Percentiles rank a stretch among this genome's conserved stretches.
Conservation (phyloP, 2,888 invertebrate species). For the Nezara viridula region DNA sequence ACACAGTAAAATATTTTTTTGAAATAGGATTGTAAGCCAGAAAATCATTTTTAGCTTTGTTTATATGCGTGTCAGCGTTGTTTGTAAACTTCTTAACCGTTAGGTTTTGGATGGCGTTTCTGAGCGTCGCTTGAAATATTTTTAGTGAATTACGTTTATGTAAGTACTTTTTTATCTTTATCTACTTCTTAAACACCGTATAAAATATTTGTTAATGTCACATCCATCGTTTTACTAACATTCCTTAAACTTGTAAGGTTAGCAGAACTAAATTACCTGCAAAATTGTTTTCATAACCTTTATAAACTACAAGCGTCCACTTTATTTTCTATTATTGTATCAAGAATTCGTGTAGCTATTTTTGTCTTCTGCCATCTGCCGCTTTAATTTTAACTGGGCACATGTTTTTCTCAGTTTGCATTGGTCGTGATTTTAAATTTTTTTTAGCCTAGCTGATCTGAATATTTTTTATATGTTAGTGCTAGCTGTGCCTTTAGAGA, state of each 20-base stretch:
- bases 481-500: not conserved
- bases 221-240: not conserved
- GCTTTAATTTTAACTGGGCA: conserved; percentile 41
- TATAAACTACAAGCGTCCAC: conserved; percentile 1
- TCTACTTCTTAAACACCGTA: not conserved
- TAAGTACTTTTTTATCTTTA: not conserved
- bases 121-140: conserved; percentile 35
- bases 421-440: conserved; percentile 20
- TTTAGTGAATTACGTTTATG: not conserved
- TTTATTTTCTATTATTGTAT: conserved; percentile 40
- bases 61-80: not conserved
- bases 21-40: not conserved
- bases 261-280: not conserved
- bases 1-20: not conserved
- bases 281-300: conserved; percentile 28
- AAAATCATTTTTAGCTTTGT: not conserved
- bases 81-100: conserved; percentile 42
- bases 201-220: not conserved
- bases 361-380: conserved; percentile 37
- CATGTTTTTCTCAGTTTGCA: conserved; percentile 46
- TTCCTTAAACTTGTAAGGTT: not conserved
- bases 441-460: not conserved
- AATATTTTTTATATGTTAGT: not conserved
- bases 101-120: conserved; percentile 35
- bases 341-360: conserved; percentile 27